Conservation (phyloP, 2,113 vertebrate species). For the Petromus typicus region DNA sequence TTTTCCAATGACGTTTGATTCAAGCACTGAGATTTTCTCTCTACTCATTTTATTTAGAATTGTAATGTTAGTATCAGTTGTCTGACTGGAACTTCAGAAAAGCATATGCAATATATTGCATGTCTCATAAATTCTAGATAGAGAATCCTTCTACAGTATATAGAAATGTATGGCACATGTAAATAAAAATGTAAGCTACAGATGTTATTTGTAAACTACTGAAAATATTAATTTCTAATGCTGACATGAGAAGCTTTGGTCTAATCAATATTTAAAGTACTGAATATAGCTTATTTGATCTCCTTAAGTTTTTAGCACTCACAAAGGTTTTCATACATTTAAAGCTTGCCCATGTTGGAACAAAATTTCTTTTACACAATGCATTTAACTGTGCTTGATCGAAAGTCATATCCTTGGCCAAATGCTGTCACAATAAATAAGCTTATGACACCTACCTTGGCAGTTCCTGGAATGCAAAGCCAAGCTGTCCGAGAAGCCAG, state of each 20-base stretch:
- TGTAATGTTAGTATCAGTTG: background rate
- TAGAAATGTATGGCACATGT: background rate
- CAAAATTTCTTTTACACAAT: background rate
- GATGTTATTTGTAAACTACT: background rate
- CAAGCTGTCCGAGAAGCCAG: constrained; percentile 60
- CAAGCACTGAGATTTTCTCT: background rate
- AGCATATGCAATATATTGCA: background rate
- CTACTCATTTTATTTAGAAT: background rate
- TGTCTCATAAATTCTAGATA: background rate
- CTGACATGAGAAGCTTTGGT: background rate
- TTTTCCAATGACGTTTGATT: background rate
- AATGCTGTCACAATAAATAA: background rate
- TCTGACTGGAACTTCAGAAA: background rate
- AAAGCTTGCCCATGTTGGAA: background rate
- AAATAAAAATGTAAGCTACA: constrained; percentile 45
- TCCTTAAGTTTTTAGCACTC: constrained; percentile 37
- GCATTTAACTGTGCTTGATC: background rate
- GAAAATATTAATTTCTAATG: background rate
- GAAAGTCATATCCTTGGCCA: background rate
- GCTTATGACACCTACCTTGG: constrained; percentile 77
- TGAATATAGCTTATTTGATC: background rate
- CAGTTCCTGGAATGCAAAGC: constrained; percentile 80
- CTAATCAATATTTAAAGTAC: constrained; percentile 21
- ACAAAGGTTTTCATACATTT: background rate
- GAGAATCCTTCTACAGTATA: background rate